Base-by-base conservation (phyloP, 2,113 vertebrate genomes). In the Drymodes brunneopygia region DNA sequence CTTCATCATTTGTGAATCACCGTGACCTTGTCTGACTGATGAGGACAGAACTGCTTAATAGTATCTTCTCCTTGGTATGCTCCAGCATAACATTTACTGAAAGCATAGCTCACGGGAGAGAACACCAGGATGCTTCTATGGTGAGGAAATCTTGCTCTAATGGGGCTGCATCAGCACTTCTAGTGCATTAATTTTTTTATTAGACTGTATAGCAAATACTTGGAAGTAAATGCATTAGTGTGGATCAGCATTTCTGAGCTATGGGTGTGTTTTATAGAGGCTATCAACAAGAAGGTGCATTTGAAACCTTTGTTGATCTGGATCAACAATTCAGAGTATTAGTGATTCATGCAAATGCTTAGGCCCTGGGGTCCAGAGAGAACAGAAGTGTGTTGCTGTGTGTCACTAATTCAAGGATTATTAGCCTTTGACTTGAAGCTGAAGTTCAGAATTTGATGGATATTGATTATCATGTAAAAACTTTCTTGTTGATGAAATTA, bases 161-260 rank as follows among this genome's bases (percentile, higher is more conserved):
- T 88, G 67, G 75, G 44, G 40, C 81, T 93, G 82, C 83, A 77
- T 97, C 94, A 96, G 95, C 91, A 95, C 45, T 96, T 95, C 64
- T 50, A 36, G 65, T 71, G 73, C 90, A 92, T 96, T 96, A 90
- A 86, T 96, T 78, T 90, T 97, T 96, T 95, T 95, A 95, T 97
- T 92, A 85, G 81, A 57, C 78, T 77, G n/a, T 88, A 38, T 47
- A 62, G 79, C 64, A 91, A 85, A 54, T 92, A 79, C 75, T 85
- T 85, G 60, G 79, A 94, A 91, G 75, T 88, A 70, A 92, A 40
- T 80, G 80, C 92, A 72, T 93, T 92, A 92, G 82, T n/a, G 70
- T 72, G 65, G 81, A 80, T 96, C 88, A 92, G 90, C 90, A 33
- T 86, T 96, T 96, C 86, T 94, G 38, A 92, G 85, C 74, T 86